These are phyloP conservation scores for Pagrus major DNA, from an alignment of 2,113 vertebrate genomes.

Conservation along the genomic window DNA sequence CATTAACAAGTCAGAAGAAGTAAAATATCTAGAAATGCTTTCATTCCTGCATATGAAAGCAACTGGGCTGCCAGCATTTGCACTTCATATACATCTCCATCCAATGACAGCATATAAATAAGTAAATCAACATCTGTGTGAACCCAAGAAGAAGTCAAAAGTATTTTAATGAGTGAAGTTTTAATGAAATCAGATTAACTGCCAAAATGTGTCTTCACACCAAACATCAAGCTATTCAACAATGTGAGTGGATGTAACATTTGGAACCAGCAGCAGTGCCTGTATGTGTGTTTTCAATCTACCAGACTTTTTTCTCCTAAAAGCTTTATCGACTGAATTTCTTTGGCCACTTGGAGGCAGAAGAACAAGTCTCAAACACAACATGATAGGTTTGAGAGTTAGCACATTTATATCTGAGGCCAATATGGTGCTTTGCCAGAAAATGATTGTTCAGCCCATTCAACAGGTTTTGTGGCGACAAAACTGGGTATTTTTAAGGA, in stretches of 20 bases:
- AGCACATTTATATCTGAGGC: no score
- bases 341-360: no score
- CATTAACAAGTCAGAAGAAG: neutral
- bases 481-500: no score
- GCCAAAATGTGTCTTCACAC: neutral
- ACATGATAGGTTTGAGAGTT: no score
- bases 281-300: no score
- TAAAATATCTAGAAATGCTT: neutral
- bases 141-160: neutral
- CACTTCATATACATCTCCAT: neutral
- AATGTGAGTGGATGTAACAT: no score
- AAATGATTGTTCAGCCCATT: no score
- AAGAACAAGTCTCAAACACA: no score
- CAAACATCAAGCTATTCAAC: neutral
- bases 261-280: neutral
- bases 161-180: neutral
- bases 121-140: neutral
- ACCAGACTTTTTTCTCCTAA: no score
- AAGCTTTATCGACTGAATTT: no score
- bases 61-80: conserved; percentile 10
- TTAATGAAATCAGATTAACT: neutral
- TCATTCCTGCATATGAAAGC: conserved; percentile 12
- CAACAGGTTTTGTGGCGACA: no score
- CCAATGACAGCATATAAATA: neutral
- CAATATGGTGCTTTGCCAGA: no score